A percentile compares a stretch with the other conserved stretches of the same genome.
phyloP scores from a whole-genome alignment of 2,113 vertebrate genomes.

The Barnardius zonarius region DNA sequence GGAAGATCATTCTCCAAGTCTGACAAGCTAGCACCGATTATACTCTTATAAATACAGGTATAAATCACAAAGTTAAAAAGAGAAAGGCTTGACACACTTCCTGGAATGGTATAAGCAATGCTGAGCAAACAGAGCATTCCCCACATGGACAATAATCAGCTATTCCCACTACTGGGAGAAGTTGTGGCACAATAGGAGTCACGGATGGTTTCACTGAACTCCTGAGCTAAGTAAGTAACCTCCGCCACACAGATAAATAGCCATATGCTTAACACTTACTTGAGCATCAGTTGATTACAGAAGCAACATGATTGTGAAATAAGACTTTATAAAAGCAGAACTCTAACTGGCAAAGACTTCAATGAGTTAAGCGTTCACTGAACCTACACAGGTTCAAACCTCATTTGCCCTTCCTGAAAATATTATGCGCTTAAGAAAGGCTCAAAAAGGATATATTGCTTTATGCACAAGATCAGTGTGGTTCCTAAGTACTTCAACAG shows the following conservation, averaged over 20 bases:
- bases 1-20: neutral
- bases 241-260: neutral
- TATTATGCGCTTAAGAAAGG: neutral
- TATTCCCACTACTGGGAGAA: neutral
- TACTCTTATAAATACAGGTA: constrained; percentile 5
- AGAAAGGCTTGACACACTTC: neutral
- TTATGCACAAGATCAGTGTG: neutral
- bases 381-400: neutral
- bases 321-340: neutral
- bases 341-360: neutral
- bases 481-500: neutral
- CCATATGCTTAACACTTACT: neutral
- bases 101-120: neutral
- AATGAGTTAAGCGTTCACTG: neutral
- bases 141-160: neutral
- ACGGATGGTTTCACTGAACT: neutral
- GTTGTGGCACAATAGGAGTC: neutral
- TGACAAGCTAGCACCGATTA: neutral
- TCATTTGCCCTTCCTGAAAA: neutral
- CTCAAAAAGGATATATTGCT: neutral
- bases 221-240: neutral
- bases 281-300: neutral
- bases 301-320: neutral
- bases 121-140: neutral
- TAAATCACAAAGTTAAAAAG: neutral